Base-by-base conservation (phyloP, 2,888 invertebrate genomes). In the Drosophila neonasuta region DNA sequence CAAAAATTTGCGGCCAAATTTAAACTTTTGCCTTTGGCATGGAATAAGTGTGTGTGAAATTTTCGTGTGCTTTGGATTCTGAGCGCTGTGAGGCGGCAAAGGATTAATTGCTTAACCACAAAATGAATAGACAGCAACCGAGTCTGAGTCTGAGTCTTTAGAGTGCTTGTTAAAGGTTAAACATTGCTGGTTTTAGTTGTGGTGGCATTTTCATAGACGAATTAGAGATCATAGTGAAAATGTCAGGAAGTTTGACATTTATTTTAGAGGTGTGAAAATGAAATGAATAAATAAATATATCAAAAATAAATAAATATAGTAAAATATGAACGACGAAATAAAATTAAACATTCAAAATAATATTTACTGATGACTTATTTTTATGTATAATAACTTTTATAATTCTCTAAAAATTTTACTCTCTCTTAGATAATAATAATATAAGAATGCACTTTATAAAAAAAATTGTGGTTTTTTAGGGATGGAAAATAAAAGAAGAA, bases 41-140 rank as follows among this genome's bases (percentile, higher is more conserved):
- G 6, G 65, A 59, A 64, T 54, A 46, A 59, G 34, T 45, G 39
- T 56, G 39, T 56, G 61, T 56, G 32, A 36, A 24, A 15, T 24
- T 45, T 45, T 36, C 30, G 62, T 51, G 20, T 58, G 50, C 1
- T 48, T 32, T 62, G 20, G 2, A 36, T 57, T 50, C 46, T 20
- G 36, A 49, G 63, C 42, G 50, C 58, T 69, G 63, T 69, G 63
- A 41, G 24, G 50, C 49, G 46, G 60, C 77, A 74, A 67, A 68
- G 70, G 71, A 77, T 80, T 79, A 79, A 80, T 80, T 79, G 71
- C 68, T 64, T 57, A 67, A 62, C 36, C 52, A 52, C 48, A 70
- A 70, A 68, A 52, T 65, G 64, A 63, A 56, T 71, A 50, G 48
- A 56, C 62, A 50, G 32, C 39, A 45, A 11, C 24, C 8, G 41